Conservation (phyloP, 2,113 vertebrate species). For the Muscicapa adusta region DNA sequence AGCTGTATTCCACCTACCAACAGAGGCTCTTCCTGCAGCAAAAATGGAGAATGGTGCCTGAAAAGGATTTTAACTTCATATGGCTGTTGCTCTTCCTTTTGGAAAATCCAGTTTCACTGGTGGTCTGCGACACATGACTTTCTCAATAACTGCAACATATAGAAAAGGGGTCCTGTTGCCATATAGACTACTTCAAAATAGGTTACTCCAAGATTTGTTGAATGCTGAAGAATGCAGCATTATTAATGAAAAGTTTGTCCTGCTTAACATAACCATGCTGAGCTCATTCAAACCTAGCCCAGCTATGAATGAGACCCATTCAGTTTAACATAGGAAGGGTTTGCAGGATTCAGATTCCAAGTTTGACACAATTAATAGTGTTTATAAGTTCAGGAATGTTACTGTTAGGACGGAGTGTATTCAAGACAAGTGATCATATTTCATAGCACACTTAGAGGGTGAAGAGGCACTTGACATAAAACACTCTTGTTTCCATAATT, state of each 20-base stretch:
- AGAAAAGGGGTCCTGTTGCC: not conserved
- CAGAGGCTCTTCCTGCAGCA: not conserved
- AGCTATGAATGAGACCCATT: slow-evolving; percentile 45
- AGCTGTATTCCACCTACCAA: not conserved
- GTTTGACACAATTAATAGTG: slow-evolving; percentile 65
- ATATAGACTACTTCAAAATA: not conserved
- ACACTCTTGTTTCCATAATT: slow-evolving; percentile 30
- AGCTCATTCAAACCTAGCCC: not conserved
- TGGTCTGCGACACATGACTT: not conserved
- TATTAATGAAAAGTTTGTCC: not conserved
- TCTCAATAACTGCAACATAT: not conserved
- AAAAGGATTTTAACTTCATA: not conserved
- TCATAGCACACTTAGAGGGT: slow-evolving; percentile 60
- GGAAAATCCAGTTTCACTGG: not conserved
- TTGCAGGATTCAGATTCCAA: slow-evolving; percentile 49
- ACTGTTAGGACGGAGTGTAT: not conserved
- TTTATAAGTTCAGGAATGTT: slow-evolving; percentile 62
- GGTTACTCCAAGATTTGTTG: not conserved
- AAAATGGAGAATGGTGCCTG: not conserved
- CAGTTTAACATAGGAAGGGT: not conserved
- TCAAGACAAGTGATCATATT: slow-evolving; percentile 56
- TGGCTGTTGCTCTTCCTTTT: not conserved
- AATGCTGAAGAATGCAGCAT: slow-evolving; percentile 5
- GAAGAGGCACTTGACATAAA: slow-evolving; percentile 67
- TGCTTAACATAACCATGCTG: not conserved